A percentile compares a stretch with the other conserved stretches of the same genome.
Conservation (phyloP, 2,888 invertebrate species). For the Hypena proboscidalis region DNA sequence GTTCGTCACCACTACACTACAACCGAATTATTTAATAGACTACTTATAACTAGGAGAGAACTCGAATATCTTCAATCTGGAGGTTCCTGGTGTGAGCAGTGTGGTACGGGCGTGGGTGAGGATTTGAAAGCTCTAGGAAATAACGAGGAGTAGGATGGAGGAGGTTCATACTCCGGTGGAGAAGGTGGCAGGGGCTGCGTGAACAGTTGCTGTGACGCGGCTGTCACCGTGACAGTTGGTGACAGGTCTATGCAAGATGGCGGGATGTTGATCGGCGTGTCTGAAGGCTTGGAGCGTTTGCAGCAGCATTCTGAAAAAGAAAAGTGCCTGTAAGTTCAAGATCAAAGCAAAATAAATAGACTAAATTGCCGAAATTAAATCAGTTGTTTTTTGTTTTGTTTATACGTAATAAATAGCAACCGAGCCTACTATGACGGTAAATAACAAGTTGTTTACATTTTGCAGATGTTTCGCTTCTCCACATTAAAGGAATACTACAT, state of each 20-base stretch:
- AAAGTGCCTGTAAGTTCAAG: no score
- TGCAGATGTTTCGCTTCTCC: no score
- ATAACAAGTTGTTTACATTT: no score
- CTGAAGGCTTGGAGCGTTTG: slow-evolving; percentile 77
- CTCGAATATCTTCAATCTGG: slow-evolving; percentile 62
- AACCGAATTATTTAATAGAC: slow-evolving; percentile 46
- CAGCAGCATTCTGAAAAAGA: slow-evolving; percentile 81
- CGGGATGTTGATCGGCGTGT: slow-evolving; percentile 75
- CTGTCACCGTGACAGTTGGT: slow-evolving; percentile 73
- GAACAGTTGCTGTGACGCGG: slow-evolving; percentile 70
- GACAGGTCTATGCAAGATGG: slow-evolving; percentile 78
- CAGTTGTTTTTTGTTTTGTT: no score
- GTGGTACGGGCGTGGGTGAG: slow-evolving; percentile 74
- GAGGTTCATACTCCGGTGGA: slow-evolving; percentile 88
- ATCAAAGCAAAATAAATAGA: no score
- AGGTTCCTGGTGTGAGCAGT: slow-evolving; percentile 77
- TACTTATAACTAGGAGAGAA: slow-evolving; percentile 45
- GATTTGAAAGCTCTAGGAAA: slow-evolving; percentile 85
- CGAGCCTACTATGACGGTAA: no score
- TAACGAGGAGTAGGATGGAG: slow-evolving; percentile 87
- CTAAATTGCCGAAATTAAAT: no score
- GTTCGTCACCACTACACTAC: slow-evolving; percentile 19
- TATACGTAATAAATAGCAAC: no score
- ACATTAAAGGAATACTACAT: no score
- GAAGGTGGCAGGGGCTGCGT: slow-evolving; percentile 66